phyloP scores from a whole-genome alignment of 2,113 vertebrate genomes.

The Falcunculus frontatus region DNA sequence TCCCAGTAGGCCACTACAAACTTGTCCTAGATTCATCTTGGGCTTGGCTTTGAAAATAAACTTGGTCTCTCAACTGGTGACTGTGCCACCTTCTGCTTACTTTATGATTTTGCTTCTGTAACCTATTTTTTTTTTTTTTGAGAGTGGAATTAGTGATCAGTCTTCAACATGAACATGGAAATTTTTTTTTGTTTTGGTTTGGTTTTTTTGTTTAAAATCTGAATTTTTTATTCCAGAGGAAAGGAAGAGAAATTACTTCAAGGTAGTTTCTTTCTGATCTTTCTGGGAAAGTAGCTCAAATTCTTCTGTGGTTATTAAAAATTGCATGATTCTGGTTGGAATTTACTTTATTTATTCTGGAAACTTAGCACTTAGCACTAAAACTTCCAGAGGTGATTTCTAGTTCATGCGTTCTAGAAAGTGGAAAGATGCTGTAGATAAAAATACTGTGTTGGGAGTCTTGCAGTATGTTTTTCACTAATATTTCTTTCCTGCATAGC shows the following conservation, averaged over 20 bases:
- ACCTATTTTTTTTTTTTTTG: not conserved
- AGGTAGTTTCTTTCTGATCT: not conserved
- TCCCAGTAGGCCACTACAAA: not conserved
- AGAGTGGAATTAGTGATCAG: not conserved
- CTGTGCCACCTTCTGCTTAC: not conserved
- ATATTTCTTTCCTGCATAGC: not conserved
- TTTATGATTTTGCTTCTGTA: not conserved
- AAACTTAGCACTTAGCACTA: not conserved
- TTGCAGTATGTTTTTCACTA: not conserved
- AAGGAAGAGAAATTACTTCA: not conserved
- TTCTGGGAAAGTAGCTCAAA: not conserved
- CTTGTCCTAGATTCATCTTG: not conserved
- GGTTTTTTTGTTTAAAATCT: not conserved
- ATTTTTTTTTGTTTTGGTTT: not conserved
- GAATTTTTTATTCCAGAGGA: not conserved
- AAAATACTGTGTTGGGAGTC: not conserved
- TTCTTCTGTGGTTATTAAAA: not conserved
- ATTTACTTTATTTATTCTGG: not conserved
- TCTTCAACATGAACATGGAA: not conserved
- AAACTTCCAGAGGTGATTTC: not conserved
- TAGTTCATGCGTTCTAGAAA: not conserved
- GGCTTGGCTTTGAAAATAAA: not conserved
- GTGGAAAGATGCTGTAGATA: not conserved
- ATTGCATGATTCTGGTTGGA: not conserved
- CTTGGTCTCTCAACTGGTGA: not conserved